A percentile compares a stretch with the other conserved stretches of the same genome.
phyloP scores from a whole-genome alignment of 2,113 vertebrate species.

The Gymnogyps californianus region DNA sequence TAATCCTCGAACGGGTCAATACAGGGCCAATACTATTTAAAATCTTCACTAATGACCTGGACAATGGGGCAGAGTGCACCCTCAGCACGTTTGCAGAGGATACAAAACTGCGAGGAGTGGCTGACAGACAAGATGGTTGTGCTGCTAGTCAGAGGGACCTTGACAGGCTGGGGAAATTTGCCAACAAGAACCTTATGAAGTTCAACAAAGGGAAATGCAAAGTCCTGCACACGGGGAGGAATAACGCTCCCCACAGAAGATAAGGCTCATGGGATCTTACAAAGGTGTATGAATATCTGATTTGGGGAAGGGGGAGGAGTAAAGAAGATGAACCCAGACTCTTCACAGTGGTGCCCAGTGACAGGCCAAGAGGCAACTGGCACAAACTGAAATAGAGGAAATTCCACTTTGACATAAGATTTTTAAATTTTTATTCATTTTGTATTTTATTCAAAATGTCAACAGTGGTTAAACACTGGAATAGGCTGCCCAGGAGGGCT shows the following conservation, averaged over 20 bases:
- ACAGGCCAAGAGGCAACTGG: background rate
- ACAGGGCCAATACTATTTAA: background rate
- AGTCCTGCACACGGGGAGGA: background rate
- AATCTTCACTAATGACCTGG: background rate
- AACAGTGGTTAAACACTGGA: background rate
- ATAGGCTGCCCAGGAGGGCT: background rate
- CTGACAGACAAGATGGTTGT: background rate
- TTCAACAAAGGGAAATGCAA: background rate
- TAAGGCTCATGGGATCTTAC: background rate
- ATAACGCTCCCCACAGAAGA: background rate
- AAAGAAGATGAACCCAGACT: background rate
- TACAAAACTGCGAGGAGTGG: background rate
- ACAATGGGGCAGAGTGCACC: background rate
- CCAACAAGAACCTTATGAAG: background rate
- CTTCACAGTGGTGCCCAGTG: background rate
- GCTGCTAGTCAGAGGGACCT: background rate
- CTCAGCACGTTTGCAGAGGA: no score
- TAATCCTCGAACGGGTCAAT: background rate
- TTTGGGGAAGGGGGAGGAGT: background rate
- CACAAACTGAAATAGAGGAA: background rate
- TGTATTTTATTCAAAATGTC: background rate
- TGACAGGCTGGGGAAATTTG: background rate
- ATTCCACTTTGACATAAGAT: background rate
- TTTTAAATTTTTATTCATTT: background rate
- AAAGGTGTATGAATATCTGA: background rate